Percentiles rank a stretch among this genome's conserved stretches.
Conservation (phyloP, 2,113 vertebrate species). For the Corythornis vintsioides region DNA sequence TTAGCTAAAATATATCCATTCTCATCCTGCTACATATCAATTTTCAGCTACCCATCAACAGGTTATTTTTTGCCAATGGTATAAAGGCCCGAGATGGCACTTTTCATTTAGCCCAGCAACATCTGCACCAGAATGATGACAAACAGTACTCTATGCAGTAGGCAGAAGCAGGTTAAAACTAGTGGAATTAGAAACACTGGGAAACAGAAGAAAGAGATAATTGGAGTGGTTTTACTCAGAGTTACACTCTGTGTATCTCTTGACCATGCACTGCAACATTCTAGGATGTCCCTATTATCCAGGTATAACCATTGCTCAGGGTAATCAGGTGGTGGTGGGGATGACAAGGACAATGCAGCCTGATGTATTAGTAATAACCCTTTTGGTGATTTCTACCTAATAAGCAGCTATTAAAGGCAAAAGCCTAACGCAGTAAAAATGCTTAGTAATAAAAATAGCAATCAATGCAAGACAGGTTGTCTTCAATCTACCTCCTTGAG, state of each 20-base stretch:
- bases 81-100: neutral
- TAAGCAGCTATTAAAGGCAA: neutral
- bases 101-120: neutral
- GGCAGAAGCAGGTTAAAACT: neutral
- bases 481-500: neutral
- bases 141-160: neutral
- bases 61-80: neutral
- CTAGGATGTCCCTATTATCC: neutral
- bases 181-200: neutral
- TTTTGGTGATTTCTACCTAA: neutral
- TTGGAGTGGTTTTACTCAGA: neutral
- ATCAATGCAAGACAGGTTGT: neutral
- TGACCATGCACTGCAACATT: neutral
- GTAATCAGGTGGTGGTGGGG: neutral
- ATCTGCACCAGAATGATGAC: neutral
- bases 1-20: neutral
- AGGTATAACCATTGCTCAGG: neutral
- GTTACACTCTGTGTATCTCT: neutral
- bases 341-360: neutral
- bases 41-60: neutral
- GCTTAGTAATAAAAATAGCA: neutral
- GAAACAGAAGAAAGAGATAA: neutral
- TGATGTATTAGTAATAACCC: neutral
- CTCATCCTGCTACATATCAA: neutral
- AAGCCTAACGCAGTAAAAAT: neutral